Evolutionary conservation across 2,888 invertebrate genomes (phyloP).

Genomic region (Nemoura dubitans): DNA sequence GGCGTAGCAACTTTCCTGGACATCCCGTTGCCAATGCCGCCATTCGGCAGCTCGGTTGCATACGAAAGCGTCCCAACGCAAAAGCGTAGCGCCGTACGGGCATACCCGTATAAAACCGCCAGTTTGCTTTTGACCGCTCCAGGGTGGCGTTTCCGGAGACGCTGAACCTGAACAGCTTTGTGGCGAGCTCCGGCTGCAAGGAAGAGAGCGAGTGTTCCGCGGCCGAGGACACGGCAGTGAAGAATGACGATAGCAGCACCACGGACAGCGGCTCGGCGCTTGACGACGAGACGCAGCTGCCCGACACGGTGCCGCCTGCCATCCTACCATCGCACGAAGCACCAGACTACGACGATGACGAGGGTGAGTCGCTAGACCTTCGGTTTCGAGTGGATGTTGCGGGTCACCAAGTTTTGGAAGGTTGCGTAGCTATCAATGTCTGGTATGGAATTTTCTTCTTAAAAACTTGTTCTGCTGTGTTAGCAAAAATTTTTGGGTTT

Average conservation of each 20-base stretch:
- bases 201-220: constrained; percentile 58
- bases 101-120: too few relatives aligned
- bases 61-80: constrained; percentile 73
- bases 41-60: constrained; percentile 79
- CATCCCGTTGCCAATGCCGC: constrained; percentile 84
- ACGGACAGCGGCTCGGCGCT: constrained; percentile 75
- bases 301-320: constrained; percentile 55
- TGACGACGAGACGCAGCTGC: constrained; percentile 66
- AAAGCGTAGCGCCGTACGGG: too few relatives aligned
- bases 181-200: constrained; percentile 59
- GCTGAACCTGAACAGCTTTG: constrained; percentile 79
- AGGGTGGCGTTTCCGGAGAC: constrained; percentile 85
- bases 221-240: constrained; percentile 61
- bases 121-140: constrained; percentile 25
- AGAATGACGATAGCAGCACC: constrained; percentile 73
- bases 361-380: constrained; percentile 28
- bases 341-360: constrained; percentile 51
- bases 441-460: too few relatives aligned
- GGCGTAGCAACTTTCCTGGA: constrained; percentile 85
- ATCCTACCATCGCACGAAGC: neutral
- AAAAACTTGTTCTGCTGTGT: too few relatives aligned
- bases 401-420: too few relatives aligned
- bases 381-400: too few relatives aligned
- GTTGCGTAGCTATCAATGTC: too few relatives aligned
- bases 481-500: too few relatives aligned